Evolutionary conservation across 2,113 vertebrate species (phyloP).

Genomic region (Salminus brasiliensis): DNA sequence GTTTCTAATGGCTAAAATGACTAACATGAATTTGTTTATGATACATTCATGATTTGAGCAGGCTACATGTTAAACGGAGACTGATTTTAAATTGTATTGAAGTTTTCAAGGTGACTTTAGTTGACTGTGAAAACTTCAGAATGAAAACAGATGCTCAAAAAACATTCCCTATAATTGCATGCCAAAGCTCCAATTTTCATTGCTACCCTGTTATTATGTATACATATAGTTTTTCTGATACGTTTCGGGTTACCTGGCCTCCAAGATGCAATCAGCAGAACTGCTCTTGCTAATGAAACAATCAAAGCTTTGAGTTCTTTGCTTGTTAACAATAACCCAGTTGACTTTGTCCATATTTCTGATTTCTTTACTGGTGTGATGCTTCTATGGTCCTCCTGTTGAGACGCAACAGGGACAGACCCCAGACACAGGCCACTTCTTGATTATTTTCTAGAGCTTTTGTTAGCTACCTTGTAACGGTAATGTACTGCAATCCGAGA

Average conservation of each 20-base stretch:
- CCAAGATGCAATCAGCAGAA: conserved; percentile 65
- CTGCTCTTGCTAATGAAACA: conserved; percentile 69
- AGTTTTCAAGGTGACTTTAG: conserved; percentile 31
- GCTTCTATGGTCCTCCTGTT: no score
- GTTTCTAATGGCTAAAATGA: neutral
- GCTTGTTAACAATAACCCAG: no score
- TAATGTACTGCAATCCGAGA: no score
- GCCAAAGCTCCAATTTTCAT: conserved; percentile 18
- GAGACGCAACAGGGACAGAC: no score
- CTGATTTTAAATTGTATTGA: neutral
- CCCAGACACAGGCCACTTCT: no score
- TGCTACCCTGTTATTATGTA: conserved; percentile 10
- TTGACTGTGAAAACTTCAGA: conserved; percentile 3
- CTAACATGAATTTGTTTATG: neutral
- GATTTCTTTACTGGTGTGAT: no score
- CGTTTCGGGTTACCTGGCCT: conserved; percentile 50
- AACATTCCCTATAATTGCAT: neutral
- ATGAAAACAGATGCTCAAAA: conserved; percentile 5
- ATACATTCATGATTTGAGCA: neutral
- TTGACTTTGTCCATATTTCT: no score
- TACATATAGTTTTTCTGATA: conserved; percentile 1
- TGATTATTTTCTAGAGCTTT: no score
- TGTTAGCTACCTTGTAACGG: no score
- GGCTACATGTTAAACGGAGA: neutral
- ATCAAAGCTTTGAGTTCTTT: conserved; percentile 11